Evolutionary conservation across 1,140 invertebrate species (phyloP), one percentile per base, ranked within the genome.

Genomic region (Zaprionus ghesquierei): DNA sequence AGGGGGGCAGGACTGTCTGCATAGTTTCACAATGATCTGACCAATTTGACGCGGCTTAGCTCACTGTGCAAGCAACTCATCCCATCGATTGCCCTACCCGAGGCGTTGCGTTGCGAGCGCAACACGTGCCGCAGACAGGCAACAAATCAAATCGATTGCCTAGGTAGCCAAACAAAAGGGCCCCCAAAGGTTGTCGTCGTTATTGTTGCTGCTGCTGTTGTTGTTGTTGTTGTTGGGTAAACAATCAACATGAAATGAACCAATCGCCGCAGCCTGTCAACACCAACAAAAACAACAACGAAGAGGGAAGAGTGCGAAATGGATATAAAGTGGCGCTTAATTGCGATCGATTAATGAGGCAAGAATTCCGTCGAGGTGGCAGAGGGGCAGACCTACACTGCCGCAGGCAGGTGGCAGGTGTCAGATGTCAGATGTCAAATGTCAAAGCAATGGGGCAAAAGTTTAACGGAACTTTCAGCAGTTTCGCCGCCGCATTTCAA

Each of bases 291-390:
- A 66, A 53, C 58, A 53, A 38, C 29, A 31, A 18, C 13, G 44
- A 33, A 38, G 53, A 35, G 41, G 35, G 10, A 66, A 65, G 64
- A 81, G 78, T 86, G 78, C 78, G 70, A 81, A 81, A 66, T 81
- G 75, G 38, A 80, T 56, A 75, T 81, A 87, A 87, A 81, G 79
- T 86, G 82, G 75, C 82, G 79, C 81, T 86, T 86, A 86, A 87
- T 86, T 87, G 82, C 82, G 60, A 79, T 64, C 81, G 82, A 86
- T 86, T 86, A 86, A 86, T 86, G 82, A 87, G 80, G 70, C 71
- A 87, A 86, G 82, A 87, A 81, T 87, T 80, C 58, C 61, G 62
- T 72, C 60, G 63, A 18, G 3, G n/a, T 10, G 13, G 0, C 3
- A 8, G 13, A n/a, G 35, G 8, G 13, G 35, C 9, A 31, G 29